Conservation (phyloP, 2,797 vertebrate genomes). For the Ficedula albicollis region DNA sequence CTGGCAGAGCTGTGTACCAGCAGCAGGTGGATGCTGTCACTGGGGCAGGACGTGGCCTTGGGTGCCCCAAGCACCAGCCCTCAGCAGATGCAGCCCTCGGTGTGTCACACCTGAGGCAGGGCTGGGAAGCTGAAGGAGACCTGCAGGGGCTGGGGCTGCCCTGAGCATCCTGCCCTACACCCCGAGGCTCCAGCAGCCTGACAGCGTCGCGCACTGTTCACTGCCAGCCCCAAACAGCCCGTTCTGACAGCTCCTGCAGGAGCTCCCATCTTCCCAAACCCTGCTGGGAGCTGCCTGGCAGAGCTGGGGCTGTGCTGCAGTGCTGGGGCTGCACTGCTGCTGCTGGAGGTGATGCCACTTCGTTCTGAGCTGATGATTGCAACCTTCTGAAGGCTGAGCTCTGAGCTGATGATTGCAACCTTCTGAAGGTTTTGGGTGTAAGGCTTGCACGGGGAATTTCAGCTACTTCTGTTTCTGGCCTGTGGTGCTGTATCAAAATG, state of each 20-base stretch:
- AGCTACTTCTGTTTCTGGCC: neutral
- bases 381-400: neutral
- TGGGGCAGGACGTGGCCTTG: neutral
- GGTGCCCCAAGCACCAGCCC: neutral
- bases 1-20: neutral
- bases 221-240: neutral
- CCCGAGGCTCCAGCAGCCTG: neutral
- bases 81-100: neutral
- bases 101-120: fast-evolving
- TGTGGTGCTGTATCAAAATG: neutral
- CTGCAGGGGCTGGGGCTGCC: neutral
- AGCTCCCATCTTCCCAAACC: fast-evolving
- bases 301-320: neutral
- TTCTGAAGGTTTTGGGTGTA: neutral
- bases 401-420: fast-evolving
- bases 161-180: neutral
- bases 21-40: neutral
- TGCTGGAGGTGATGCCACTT: neutral
- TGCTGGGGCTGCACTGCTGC: neutral
- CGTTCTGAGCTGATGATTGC: fast-evolving
- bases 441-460: neutral
- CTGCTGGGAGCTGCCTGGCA: neutral
- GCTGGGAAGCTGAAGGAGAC: neutral
- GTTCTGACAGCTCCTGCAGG: fast-evolving
- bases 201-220: fast-evolving